phyloP scores from a whole-genome alignment of 2,113 vertebrate genomes.

The Takifugu flavidus region DNA sequence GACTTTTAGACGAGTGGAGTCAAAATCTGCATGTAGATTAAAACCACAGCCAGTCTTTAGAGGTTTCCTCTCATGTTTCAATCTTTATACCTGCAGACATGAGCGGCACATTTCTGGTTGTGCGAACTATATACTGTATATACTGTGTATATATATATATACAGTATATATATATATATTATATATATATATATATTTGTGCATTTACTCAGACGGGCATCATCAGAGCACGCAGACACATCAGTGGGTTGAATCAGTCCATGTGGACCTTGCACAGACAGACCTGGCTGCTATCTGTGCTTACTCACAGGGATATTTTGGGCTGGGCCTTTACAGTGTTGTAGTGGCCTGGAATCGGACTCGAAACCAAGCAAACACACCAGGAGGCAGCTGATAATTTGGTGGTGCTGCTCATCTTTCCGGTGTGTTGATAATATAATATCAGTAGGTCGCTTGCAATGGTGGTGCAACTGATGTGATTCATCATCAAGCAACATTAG shows the following conservation, averaged over 20 bases:
- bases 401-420: not conserved
- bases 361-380: not conserved
- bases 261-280: constrained; percentile 14
- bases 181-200: too few relatives aligned
- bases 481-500: too few relatives aligned
- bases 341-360: constrained; percentile 9
- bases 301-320: constrained; percentile 28
- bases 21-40: too few relatives aligned
- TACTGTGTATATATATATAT: not conserved
- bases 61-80: not conserved
- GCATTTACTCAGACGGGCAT: not conserved
- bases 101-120: not conserved
- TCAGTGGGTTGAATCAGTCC: constrained; percentile 6
- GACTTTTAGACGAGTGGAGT: too few relatives aligned
- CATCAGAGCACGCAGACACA: constrained; percentile 25
- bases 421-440: too few relatives aligned
- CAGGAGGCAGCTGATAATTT: constrained; percentile 1
- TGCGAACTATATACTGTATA: constrained; percentile 6
- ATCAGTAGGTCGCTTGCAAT: too few relatives aligned
- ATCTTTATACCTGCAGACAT: constrained; percentile 3
- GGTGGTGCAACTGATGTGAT: too few relatives aligned
- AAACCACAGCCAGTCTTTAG: too few relatives aligned
- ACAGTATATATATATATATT: too few relatives aligned
- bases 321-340: constrained; percentile 1
- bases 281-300: constrained; percentile 14